phyloP scores from a whole-genome alignment of 1,140 invertebrate genomes.

The Drosophila orena region DNA sequence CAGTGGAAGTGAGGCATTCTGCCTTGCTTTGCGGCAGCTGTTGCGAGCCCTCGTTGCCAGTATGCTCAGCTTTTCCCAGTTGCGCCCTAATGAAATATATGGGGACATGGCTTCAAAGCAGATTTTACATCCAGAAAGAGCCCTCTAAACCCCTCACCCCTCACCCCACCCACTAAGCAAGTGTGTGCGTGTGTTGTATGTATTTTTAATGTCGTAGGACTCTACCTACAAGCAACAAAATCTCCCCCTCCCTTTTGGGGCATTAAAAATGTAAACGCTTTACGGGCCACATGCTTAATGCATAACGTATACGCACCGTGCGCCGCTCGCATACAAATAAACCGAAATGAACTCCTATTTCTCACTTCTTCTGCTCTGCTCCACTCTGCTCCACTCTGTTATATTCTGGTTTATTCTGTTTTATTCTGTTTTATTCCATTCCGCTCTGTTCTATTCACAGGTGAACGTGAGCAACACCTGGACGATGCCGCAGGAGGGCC shows the following conservation, averaged over 20 bases:
- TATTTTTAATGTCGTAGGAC: constrained; percentile 59
- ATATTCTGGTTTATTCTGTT: background rate
- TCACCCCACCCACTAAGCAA: constrained; percentile 19
- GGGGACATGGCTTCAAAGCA: constrained; percentile 56
- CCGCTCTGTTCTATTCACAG: constrained; percentile 79
- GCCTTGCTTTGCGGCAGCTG: constrained; percentile 39
- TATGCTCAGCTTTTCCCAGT: constrained; percentile 3
- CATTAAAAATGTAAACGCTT: constrained; percentile 80
- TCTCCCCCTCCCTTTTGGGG: background rate
- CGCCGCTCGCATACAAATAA: constrained; percentile 45
- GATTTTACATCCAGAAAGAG: constrained; percentile 37
- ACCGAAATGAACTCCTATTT: constrained; percentile 16
- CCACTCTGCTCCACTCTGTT: background rate
- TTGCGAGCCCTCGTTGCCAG: background rate
- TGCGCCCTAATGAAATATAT: constrained; percentile 58
- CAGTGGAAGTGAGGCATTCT: background rate
- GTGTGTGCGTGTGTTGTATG: constrained; percentile 51
- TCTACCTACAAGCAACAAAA: background rate
- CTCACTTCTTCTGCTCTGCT: background rate
- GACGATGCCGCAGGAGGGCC: constrained; percentile 90
- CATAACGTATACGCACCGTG: constrained; percentile 67
- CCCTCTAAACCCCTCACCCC: background rate
- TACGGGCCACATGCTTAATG: constrained; percentile 70
- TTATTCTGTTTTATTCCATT: too few species aligned
- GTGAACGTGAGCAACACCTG: constrained; percentile 91